phyloP scores from a whole-genome alignment of 2,797 vertebrate species.

The Trachops cirrhosus region DNA sequence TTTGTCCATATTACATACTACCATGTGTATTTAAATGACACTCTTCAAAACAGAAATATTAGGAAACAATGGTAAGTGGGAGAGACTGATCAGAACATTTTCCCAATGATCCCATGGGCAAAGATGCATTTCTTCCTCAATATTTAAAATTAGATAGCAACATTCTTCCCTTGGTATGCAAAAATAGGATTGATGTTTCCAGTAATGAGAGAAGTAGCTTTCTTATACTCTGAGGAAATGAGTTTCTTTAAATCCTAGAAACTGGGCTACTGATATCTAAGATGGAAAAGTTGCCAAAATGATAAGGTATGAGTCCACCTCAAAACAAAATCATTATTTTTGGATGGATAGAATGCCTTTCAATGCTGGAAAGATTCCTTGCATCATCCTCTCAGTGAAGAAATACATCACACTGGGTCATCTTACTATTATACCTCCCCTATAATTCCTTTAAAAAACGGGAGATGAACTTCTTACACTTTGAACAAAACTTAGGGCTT shows the following conservation, averaged over 20 bases:
- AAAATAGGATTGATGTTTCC: background rate
- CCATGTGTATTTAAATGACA: background rate
- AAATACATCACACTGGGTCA: background rate
- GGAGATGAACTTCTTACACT: background rate
- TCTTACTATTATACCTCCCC: background rate
- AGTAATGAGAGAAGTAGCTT: background rate
- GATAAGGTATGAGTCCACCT: background rate
- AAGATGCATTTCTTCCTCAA: background rate
- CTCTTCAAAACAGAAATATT: background rate
- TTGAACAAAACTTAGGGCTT: background rate
- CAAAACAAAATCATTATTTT: conserved; percentile 4
- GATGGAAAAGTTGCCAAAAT: background rate
- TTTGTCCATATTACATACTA: background rate
- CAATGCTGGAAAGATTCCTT: background rate
- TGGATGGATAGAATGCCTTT: background rate
- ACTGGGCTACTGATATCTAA: background rate
- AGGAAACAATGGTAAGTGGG: background rate
- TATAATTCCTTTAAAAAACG: background rate
- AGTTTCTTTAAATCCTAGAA: background rate
- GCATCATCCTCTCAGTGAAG: background rate
- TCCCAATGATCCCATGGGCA: background rate
- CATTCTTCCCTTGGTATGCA: background rate
- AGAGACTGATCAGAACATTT: background rate
- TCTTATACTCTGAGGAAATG: conserved; percentile 17
- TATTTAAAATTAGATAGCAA: conserved; percentile 20